Conservation (phyloP, 2,113 vertebrate species). For the Diadophis punctatus region DNA sequence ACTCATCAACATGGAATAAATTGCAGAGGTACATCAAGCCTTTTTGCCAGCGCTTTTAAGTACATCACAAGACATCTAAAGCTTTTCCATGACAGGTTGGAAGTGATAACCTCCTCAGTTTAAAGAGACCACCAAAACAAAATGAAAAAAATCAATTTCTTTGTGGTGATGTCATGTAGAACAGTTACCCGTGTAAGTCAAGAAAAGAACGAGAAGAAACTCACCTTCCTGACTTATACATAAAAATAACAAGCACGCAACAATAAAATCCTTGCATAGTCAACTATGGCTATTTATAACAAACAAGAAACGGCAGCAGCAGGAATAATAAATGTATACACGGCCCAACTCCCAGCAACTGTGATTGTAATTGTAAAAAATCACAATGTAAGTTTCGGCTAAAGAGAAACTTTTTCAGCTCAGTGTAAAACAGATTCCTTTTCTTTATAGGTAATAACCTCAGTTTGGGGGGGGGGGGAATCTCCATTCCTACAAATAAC, state of each 20-base stretch:
- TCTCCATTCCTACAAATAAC: neutral
- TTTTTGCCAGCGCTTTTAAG: neutral
- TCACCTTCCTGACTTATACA: neutral
- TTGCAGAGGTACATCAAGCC: no score
- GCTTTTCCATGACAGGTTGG: neutral
- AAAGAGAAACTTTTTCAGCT: neutral
- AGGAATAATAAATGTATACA: neutral
- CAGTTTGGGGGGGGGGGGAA: neutral
- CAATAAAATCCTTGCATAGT: neutral
- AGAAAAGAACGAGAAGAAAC: neutral
- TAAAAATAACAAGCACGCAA: neutral
- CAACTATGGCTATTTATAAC: neutral
- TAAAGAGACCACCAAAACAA: neutral
- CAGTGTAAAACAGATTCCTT: neutral
- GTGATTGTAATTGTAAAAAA: neutral
- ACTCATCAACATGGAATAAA: neutral
- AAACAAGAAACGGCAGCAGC: neutral
- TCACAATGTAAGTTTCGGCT: neutral
- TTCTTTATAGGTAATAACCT: neutral
- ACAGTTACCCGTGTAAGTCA: neutral
- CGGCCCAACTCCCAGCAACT: neutral
- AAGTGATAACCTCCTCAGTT: neutral
- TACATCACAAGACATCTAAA: neutral
- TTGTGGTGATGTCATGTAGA: neutral
- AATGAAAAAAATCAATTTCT: neutral